Evolutionary conservation across 2,888 invertebrate species (phyloP).

Genomic region (Dasysyrphus tricinctus): DNA sequence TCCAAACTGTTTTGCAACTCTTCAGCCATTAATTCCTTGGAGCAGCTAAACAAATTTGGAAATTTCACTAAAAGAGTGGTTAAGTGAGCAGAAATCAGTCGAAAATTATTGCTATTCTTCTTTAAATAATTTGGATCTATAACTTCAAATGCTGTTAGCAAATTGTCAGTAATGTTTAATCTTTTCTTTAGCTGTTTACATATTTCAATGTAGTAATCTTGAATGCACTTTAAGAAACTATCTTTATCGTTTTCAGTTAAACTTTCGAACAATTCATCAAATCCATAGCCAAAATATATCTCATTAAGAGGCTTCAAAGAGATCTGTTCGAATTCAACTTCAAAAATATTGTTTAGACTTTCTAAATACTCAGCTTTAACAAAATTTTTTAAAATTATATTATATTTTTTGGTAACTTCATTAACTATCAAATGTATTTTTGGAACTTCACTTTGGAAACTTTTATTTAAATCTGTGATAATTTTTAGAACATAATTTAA

Average conservation of each 20-base stretch:
- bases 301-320: not conserved
- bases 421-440: slow-evolving; percentile 18
- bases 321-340: not conserved
- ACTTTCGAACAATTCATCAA: not conserved
- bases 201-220: not conserved
- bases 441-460: slow-evolving; percentile 17
- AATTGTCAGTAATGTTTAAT: not conserved
- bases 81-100: not conserved
- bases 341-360: slow-evolving; percentile 2
- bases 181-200: not conserved
- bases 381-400: not conserved
- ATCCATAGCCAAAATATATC: no score
- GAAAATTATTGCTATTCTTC: not conserved
- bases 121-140: not conserved
- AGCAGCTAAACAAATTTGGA: not conserved
- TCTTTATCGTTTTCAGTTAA: not conserved
- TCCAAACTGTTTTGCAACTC: not conserved
- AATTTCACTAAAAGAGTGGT: not conserved
- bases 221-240: not conserved
- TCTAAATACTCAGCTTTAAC: not conserved
- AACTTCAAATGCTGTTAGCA: not conserved
- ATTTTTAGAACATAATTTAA: slow-evolving; percentile 19
- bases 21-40: not conserved
- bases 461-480: slow-evolving; percentile 22
- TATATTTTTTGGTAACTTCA: not conserved